Evolutionary conservation across 1,140 invertebrate species (phyloP).

Genomic region (Acromyrmex echinatior): DNA sequence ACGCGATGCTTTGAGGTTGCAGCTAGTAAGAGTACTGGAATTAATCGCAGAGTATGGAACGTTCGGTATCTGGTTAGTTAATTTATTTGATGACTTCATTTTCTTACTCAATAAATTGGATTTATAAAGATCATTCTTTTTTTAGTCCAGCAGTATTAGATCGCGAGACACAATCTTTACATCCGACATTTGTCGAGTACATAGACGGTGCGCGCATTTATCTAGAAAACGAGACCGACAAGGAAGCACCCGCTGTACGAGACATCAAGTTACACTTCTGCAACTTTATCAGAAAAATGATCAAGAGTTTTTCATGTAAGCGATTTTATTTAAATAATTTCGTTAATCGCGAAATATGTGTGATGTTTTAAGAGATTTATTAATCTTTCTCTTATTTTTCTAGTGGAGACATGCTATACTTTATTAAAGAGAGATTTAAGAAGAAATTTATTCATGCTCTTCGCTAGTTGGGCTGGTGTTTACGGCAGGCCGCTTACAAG

Average conservation of each 20-base stretch:
- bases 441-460: conserved; percentile 95
- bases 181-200: conserved; percentile 96
- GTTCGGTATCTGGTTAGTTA: conserved; percentile 93
- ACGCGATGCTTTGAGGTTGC: conserved; percentile 96
- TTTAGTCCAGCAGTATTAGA: conserved; percentile 94
- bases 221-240: conserved; percentile 96
- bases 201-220: conserved; percentile 97
- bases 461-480: conserved; percentile 97
- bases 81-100: conserved; percentile 1
- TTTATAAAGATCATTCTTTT: conserved; percentile 58
- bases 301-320: conserved; percentile 96
- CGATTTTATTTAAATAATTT: conserved; percentile 67
- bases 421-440: conserved; percentile 95
- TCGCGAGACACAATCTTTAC: conserved; percentile 93
- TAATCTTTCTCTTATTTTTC: conserved; percentile 77
- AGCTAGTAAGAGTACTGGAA: conserved; percentile 96
- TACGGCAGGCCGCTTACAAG: conserved; percentile 89
- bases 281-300: conserved; percentile 96
- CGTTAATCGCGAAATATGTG: neutral
- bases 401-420: conserved; percentile 95
- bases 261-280: conserved; percentile 98
- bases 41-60: conserved; percentile 97
- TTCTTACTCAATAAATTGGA: neutral
- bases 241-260: conserved; percentile 92
- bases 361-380: neutral